These are phyloP conservation scores for Lysandra bellargus DNA, from an alignment of 2,888 invertebrate genomes.

Conservation along the genomic window DNA sequence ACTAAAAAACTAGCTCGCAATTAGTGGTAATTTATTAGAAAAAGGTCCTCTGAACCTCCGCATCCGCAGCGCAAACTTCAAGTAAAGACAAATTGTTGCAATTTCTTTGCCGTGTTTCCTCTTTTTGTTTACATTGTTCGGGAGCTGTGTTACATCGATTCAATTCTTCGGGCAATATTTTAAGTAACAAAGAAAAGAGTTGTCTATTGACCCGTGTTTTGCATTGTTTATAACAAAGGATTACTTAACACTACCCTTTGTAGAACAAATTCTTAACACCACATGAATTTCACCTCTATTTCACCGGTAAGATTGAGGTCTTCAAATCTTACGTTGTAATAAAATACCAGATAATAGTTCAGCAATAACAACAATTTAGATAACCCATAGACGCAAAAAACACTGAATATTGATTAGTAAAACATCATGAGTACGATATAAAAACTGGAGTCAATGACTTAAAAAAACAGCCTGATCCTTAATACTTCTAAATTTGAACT, in stretches of 20 bases:
- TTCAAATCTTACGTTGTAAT: no score
- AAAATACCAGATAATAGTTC: no score
- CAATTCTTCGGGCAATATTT: slow-evolving; percentile 1
- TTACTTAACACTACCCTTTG: background rate
- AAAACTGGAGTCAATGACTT: background rate
- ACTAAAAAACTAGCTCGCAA: background rate
- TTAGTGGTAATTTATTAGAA: slow-evolving; percentile 7
- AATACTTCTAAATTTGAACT: no score
- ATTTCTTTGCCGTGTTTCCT: slow-evolving; percentile 20
- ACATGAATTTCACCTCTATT: background rate
- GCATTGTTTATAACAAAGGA: background rate
- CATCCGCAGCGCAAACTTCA: slow-evolving; percentile 13
- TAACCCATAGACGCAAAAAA: background rate
- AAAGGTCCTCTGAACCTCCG: background rate
- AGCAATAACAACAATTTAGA: background rate
- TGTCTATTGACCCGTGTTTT: slow-evolving; percentile 1
- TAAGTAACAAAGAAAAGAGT: slow-evolving; percentile 2
- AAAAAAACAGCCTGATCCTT: background rate
- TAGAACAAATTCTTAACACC: background rate
- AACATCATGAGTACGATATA: background rate
- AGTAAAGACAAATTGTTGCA: slow-evolving; percentile 24
- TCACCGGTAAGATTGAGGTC: background rate
- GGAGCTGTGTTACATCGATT: slow-evolving; percentile 6
- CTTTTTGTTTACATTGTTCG: slow-evolving; percentile 19
- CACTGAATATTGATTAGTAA: background rate